Evolutionary conservation across 2,797 vertebrate species (phyloP), one percentile per base, ranked within the genome.

Genomic region (Takifugu rubripes): DNA sequence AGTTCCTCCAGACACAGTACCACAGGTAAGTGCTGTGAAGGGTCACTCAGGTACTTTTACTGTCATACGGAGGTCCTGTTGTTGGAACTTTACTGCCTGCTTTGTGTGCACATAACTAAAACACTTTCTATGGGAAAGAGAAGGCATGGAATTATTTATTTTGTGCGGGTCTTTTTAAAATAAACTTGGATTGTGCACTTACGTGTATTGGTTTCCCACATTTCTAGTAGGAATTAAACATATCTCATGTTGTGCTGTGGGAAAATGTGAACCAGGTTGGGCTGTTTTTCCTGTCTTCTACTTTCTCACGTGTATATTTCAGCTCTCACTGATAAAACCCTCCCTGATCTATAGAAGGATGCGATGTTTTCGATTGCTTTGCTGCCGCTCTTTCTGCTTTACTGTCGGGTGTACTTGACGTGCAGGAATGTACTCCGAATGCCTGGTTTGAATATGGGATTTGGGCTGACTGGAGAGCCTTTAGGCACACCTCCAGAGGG

Each of bases 1-100:
- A 96, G 83, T 96, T 96, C 77, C 87, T 96, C 33, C 94, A 96
- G 88, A 96, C 94, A 47, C 94, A 96, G 77, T 96, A 96, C 71
- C 94, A 96, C 90, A 95, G 94, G 94, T 89, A 54, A 16, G 83
- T 10, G 2, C 16, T 70, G 48, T 55, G 43, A 40, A 6, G 15
- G 5, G 3, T 26, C 54, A 9, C 31, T 33, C 31, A 10, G 31
- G 31, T 10, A 10, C 31, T 2, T 10, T 10, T 10, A 2, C 31
- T 33, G 1, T 33, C 7, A 10, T 29, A 3, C 8, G 5, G 5
- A 29, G 27, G 27, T 6, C 27, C 27, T 29, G 26, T 27, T 3
- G 26, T 27, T 3, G 26, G 6, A 27, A 27, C 27, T 29, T 29
- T 29, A 6, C 27, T 29, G 27, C 21, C 21, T 21, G 21, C 21